Base-by-base conservation (phyloP, 2,888 invertebrate species). In the Erebia epiphron region DNA sequence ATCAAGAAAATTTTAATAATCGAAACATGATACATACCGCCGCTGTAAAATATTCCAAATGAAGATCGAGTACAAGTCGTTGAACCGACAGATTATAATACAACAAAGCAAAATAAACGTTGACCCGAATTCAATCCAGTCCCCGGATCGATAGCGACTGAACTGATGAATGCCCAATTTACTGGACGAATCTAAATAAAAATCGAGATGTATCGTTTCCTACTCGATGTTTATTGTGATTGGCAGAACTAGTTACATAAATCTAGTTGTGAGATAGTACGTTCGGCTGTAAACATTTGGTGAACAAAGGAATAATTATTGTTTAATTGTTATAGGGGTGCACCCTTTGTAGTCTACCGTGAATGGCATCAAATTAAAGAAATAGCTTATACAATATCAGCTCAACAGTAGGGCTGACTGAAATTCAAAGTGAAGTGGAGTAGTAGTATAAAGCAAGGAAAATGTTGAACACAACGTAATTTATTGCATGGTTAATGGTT, bases 141-240 rank as follows among this genome's bases (percentile, higher is more conserved):
- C 75, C 73, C 77, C 77, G 79, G 82, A 84, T 84, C 84, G 82
- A 85, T 83, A 83, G 78, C 75, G 73, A 74, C 73, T 73, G 73
- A 75, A 81, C 81, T 80, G 82, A 81, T 76, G 77, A 76, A 77
- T 76, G 77, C 77, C 76, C 73, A 77, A 75, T 75, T 77, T 75
- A 77, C 78, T 75, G 75, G 77, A 77, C 78, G 78, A 81, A 79
- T 81, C 79, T 79, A 80, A 79, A 84, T 85, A 88, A 90, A 89
- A 89, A 87, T 82, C 85, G 83, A 81, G 78, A 85, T 84, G 80
- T 81, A 83, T 80, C 79, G 82, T 77, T 83, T 81, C 80, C 77
- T 73, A 75, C 74, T 72, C 62, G 67, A 68, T 87, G 85, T 89
- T 89, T 90, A 84, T 90, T 90, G 79, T 79, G 78, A 82, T 89